Evolutionary conservation across 1,140 invertebrate genomes (phyloP).

Genomic region (Pinna nobilis): DNA sequence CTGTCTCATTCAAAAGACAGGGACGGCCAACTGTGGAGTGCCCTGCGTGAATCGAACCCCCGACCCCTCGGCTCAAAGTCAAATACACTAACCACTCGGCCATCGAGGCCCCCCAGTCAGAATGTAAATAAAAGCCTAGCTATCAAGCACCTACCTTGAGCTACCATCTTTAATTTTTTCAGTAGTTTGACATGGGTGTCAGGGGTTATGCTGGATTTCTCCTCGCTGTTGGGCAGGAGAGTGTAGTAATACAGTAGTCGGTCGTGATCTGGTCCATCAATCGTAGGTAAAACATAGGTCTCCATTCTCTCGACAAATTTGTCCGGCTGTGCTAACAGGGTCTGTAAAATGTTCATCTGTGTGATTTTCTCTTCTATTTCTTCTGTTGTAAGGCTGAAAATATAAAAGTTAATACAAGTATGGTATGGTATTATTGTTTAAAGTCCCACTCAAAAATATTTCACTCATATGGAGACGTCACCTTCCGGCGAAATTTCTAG

Average conservation of each 20-base stretch:
- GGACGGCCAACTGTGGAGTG: no score
- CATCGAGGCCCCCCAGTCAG: no score
- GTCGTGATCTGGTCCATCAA: conserved; percentile 72
- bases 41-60: no score
- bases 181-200: conserved; percentile 71
- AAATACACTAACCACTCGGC: no score
- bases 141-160: conserved; percentile 68
- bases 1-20: no score
- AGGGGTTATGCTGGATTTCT: conserved; percentile 53
- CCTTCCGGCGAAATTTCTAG: no score
- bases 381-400: conserved; percentile 61
- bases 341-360: conserved; percentile 56
- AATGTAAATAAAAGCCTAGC: no score
- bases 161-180: conserved; percentile 69
- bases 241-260: conserved; percentile 71
- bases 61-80: no score
- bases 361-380: conserved; percentile 63
- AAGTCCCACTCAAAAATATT: no score
- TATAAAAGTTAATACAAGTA: no score
- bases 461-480: no score
- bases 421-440: no score
- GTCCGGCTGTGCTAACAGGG: conserved; percentile 48
- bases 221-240: conserved; percentile 58
- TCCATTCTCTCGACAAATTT: conserved; percentile 67
- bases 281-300: conserved; percentile 69